A percentile compares a stretch with the other conserved stretches of the same genome.
phyloP scores from a whole-genome alignment of 2,888 invertebrate genomes.

The Brenthis daphne region DNA sequence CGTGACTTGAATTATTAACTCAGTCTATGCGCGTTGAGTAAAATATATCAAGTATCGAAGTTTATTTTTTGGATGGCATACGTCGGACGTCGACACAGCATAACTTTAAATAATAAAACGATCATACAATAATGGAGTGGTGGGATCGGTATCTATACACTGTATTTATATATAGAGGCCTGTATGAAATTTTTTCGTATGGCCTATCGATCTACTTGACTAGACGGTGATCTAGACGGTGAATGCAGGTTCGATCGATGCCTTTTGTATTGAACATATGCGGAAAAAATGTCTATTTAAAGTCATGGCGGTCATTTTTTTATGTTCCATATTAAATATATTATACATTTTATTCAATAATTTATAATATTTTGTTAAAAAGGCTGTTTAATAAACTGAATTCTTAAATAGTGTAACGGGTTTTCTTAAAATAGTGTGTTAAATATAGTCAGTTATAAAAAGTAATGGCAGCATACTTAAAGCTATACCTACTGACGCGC shows the following conservation, averaged over 20 bases:
- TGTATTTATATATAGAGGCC: neutral
- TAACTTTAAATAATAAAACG: conserved; percentile 19
- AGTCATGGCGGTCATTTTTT: too few species aligned
- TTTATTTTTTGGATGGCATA: conserved; percentile 9
- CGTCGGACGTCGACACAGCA: conserved; percentile 3
- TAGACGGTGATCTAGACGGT: neutral
- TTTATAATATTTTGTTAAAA: too few species aligned
- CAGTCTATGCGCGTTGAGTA: conserved; percentile 5
- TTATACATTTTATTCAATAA: too few species aligned
- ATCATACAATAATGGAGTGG: conserved; percentile 11
- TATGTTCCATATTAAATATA: too few species aligned
- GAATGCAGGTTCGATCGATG: neutral
- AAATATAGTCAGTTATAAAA: too few species aligned
- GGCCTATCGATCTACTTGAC: neutral
- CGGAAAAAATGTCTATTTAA: too few species aligned
- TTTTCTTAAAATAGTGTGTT: too few species aligned
- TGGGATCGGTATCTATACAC: conserved; percentile 10
- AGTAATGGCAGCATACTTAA: too few species aligned
- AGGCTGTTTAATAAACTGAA: too few species aligned
- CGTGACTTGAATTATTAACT: conserved; percentile 10
- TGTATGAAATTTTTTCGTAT: too few species aligned
- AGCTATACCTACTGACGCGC: neutral
- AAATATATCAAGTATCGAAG: conserved; percentile 11
- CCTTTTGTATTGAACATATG: too few species aligned
- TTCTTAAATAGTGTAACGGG: too few species aligned